Evolutionary conservation across 2,888 invertebrate genomes (phyloP).

Genomic region (Xestoiulus laeticollis): DNA sequence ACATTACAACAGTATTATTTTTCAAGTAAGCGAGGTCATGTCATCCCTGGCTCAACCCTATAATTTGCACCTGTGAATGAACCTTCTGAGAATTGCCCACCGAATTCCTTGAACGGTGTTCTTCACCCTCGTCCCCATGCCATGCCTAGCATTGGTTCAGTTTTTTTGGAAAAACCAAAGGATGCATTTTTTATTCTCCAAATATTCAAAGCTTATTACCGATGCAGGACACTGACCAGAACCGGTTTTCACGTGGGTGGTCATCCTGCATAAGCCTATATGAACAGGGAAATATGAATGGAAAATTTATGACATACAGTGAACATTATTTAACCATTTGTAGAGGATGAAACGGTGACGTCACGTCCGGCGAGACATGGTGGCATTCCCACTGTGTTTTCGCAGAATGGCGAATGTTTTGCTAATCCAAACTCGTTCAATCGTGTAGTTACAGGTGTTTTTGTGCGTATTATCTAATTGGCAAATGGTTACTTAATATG

Average conservation of each 20-base stretch:
- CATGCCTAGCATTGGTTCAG: not conserved
- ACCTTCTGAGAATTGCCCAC: not conserved
- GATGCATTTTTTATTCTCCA: not conserved
- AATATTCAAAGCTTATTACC: not conserved
- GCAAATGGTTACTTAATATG: no score
- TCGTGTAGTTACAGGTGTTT: not conserved
- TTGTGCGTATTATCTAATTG: no score
- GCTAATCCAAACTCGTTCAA: not conserved
- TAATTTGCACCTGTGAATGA: not conserved
- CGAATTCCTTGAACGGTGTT: not conserved
- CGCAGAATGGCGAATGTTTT: not conserved
- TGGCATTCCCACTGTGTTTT: not conserved
- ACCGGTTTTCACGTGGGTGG: not conserved
- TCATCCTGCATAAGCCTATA: not conserved
- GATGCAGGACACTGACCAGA: not conserved
- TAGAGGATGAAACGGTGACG: not conserved
- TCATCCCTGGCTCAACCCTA: not conserved
- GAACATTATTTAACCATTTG: not conserved
- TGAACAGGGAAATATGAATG: not conserved
- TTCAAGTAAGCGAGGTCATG: not conserved
- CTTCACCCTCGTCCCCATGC: not conserved
- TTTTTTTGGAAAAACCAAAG: not conserved
- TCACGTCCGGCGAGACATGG: not conserved
- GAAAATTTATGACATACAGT: not conserved
- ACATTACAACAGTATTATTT: no score